phyloP scores from a whole-genome alignment of 2,888 invertebrate genomes.

The Sepioteuthis lessoniana region DNA sequence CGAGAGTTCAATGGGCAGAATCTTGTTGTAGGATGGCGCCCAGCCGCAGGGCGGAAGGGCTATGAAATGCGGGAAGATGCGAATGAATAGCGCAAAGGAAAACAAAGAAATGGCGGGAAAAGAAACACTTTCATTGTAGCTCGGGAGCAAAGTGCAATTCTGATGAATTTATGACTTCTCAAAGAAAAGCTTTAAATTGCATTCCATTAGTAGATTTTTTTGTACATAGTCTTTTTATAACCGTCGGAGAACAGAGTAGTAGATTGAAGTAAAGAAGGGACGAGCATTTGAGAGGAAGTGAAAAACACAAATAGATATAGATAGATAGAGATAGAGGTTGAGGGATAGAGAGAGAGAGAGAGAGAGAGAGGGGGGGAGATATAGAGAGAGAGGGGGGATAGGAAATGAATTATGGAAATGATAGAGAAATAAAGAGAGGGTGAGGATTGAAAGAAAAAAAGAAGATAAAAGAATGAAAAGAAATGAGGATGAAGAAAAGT shows the following conservation, averaged over 20 bases:
- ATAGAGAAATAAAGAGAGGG: no score
- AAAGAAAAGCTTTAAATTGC: neutral
- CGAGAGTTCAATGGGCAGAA: neutral
- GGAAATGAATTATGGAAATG: no score
- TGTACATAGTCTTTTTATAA: neutral
- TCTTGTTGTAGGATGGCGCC: neutral
- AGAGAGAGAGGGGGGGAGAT: neutral
- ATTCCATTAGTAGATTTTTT: neutral
- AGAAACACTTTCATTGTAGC: neutral
- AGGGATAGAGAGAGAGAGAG: neutral
- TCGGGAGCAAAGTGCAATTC: conserved; percentile 8
- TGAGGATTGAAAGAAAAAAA: neutral
- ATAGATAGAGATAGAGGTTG: neutral
- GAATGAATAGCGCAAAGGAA: neutral
- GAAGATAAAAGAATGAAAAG: neutral
- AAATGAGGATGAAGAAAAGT: neutral
- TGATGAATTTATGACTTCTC: neutral
- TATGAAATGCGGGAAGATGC: neutral
- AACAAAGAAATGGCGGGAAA: neutral
- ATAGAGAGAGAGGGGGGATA: neutral
- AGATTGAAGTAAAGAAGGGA: neutral
- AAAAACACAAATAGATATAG: neutral
- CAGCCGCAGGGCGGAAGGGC: neutral
- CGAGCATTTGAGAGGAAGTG: neutral
- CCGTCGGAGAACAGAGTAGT: neutral